These are phyloP conservation scores for Serinus canaria DNA, from an alignment of 2,113 vertebrate genomes.

Conservation along the genomic window DNA sequence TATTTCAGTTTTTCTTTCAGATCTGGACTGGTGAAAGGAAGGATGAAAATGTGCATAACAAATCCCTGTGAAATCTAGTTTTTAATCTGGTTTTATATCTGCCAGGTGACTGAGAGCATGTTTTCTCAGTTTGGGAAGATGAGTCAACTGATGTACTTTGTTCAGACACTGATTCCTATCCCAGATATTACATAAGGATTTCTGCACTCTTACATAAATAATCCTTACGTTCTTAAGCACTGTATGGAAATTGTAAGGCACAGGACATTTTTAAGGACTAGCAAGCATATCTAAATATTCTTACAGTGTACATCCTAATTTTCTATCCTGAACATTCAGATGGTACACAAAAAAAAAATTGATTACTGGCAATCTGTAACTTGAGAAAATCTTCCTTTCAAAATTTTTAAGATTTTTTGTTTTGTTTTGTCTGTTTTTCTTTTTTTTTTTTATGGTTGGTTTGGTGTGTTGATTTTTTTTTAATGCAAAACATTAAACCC, in stretches of 20 bases:
- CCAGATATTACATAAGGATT: neutral
- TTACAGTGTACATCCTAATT: neutral
- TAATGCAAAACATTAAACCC: neutral
- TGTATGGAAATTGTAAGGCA: neutral
- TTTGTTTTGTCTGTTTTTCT: too few species aligned
- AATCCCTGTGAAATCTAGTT: neutral
- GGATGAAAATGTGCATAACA: neutral
- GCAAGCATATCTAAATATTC: neutral
- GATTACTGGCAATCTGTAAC: neutral
- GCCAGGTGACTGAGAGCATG: neutral
- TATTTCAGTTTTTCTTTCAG: neutral
- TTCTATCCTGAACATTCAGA: neutral
- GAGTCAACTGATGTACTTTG: neutral
- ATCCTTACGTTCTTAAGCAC: neutral
- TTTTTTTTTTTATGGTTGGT: neutral
- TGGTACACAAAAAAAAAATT: neutral
- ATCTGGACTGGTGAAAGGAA: neutral
- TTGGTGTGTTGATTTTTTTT: neutral
- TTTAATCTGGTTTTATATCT: neutral
- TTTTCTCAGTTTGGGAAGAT: neutral
- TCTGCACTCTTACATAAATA: neutral
- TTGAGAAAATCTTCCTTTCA: neutral
- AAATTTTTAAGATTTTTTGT: neutral
- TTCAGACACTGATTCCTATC: neutral
- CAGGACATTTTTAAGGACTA: neutral